Conservation (phyloP, 2,888 invertebrate genomes). For the Yponomeuta cagnagella region DNA sequence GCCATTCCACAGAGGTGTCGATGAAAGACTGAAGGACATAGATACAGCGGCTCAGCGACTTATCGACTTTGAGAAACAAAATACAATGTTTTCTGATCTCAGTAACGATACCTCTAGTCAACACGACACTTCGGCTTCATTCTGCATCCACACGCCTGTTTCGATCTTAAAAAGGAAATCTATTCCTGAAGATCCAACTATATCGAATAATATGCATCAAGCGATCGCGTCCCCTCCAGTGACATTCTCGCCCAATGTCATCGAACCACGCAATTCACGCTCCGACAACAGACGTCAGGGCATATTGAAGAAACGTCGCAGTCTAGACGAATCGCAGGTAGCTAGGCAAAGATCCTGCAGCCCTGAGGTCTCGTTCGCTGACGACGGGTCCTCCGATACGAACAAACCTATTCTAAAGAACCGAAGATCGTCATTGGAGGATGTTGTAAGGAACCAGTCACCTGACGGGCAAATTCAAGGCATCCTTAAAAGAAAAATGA, state of each 20-base stretch:
- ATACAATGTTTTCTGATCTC: conserved; percentile 75
- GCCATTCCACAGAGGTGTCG: conserved; percentile 54
- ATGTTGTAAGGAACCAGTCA: conserved; percentile 78
- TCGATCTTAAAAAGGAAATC: conserved; percentile 83
- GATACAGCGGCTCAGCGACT: conserved; percentile 72
- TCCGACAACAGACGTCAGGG: conserved; percentile 80
- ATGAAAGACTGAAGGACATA: conserved; percentile 68
- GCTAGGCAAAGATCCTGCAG: conserved; percentile 81
- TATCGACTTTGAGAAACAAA: conserved; percentile 73
- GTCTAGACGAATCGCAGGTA: conserved; percentile 86
- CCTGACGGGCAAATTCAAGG: conserved; percentile 80
- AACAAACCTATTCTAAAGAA: conserved; percentile 81
- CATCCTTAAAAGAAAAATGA: conserved; percentile 82
- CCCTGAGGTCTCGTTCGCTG: conserved; percentile 79
- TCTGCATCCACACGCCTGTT: conserved; percentile 68
- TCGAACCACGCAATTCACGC: conserved; percentile 78
- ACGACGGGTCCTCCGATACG: conserved; percentile 73
- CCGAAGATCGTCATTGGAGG: conserved; percentile 82
- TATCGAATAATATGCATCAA: conserved; percentile 68
- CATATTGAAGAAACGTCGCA: conserved; percentile 88
- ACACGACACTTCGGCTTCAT: conserved; percentile 56
- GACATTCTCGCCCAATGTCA: conserved; percentile 86
- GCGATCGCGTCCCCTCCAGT: conserved; percentile 80
- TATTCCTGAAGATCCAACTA: conserved; percentile 68
- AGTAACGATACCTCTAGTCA: conserved; percentile 70